These are phyloP conservation scores for Agraylea sexmaculata DNA, from an alignment of 1,140 invertebrate species.

Conservation along the genomic window DNA sequence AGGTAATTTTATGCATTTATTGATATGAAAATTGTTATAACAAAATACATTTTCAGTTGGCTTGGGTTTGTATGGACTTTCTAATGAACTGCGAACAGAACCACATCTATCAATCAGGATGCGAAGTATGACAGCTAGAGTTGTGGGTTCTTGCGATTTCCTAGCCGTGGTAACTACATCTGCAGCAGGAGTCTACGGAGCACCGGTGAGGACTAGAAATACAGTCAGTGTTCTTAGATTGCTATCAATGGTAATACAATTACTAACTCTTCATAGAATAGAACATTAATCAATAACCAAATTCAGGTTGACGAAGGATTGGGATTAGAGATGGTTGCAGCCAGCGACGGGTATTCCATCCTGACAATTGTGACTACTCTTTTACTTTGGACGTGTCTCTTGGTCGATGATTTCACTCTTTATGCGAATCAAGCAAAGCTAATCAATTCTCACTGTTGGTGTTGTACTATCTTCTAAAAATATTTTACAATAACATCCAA, in stretches of 20 bases:
- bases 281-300: not conserved
- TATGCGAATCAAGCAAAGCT: conserved; percentile 32
- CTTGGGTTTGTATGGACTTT: conserved; percentile 26
- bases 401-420: conserved; percentile 35
- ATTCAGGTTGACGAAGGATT: conserved; percentile 34
- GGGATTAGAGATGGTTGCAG: conserved; percentile 28
- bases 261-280: not conserved
- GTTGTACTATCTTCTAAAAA: not conserved
- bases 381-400: conserved; percentile 30
- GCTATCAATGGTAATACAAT: conserved; percentile 10
- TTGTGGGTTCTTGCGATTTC: conserved; percentile 35
- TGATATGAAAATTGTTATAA: not conserved
- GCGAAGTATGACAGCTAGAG: conserved; percentile 32
- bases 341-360: conserved; percentile 30
- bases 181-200: conserved; percentile 32
- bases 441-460: conserved; percentile 31
- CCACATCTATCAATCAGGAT: conserved; percentile 31
- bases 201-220: conserved; percentile 30
- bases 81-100: conserved; percentile 31
- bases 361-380: conserved; percentile 29
- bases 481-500: not conserved
- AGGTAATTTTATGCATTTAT: conserved; percentile 22
- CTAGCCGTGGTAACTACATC: conserved; percentile 32
- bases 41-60: conserved; percentile 8
- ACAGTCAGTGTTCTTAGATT: conserved; percentile 24